phyloP scores from a whole-genome alignment of 1,140 invertebrate genomes.

The Drosophila virilis region DNA sequence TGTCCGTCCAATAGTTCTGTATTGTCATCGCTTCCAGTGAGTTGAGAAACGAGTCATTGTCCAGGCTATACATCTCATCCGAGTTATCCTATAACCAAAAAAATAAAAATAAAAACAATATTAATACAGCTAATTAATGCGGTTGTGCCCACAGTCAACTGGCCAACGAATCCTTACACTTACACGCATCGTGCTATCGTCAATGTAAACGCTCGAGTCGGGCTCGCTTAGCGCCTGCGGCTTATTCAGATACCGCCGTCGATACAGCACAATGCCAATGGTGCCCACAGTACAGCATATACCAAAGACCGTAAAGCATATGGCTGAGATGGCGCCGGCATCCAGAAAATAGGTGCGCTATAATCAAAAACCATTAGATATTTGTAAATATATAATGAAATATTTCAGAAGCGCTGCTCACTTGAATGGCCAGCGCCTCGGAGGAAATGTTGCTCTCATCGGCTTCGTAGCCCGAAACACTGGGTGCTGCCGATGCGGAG shows the following conservation, averaged over 20 bases:
- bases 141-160: constrained; percentile 7
- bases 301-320: constrained; percentile 88
- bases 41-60: constrained; percentile 96
- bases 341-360: constrained; percentile 85
- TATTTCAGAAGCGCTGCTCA: constrained; percentile 7
- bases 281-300: constrained; percentile 88
- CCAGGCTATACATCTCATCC: constrained; percentile 95
- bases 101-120: constrained; percentile 47
- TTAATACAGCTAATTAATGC: neutral
- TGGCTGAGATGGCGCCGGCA: constrained; percentile 89
- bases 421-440: constrained; percentile 77
- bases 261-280: constrained; percentile 90
- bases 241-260: constrained; percentile 90
- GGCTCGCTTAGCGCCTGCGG: constrained; percentile 93
- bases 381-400: neutral
- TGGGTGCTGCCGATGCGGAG: constrained; percentile 69
- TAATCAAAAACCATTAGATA: neutral
- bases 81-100: constrained; percentile 91
- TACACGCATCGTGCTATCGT: constrained; percentile 94
- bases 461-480: constrained; percentile 47
- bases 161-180: constrained; percentile 83
- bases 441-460: constrained; percentile 80
- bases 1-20: constrained; percentile 96
- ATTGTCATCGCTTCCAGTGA: constrained; percentile 96
- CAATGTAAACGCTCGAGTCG: constrained; percentile 94